These are phyloP conservation scores for Portevinia maculata DNA, from an alignment of 2,888 invertebrate species.

Conservation along the genomic window DNA sequence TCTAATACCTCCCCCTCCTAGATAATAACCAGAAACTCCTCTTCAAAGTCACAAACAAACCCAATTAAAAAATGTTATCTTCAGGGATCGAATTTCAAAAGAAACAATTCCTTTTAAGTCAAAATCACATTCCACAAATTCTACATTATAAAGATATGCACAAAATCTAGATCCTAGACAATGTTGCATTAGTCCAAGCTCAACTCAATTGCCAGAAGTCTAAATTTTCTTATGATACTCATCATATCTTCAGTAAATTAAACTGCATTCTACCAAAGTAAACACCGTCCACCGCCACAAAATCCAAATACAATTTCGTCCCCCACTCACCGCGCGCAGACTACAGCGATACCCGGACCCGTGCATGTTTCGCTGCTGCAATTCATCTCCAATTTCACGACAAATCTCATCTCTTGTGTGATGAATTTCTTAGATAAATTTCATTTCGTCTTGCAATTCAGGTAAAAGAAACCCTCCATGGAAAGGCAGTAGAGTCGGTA, in stretches of 20 bases:
- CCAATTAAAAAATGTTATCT: background rate
- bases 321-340: background rate
- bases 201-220: background rate
- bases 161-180: background rate
- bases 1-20: too few species aligned
- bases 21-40: too few species aligned
- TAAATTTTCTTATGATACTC: background rate
- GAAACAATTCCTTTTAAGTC: too few species aligned
- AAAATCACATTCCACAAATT: too few species aligned
- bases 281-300: background rate
- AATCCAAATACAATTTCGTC: background rate
- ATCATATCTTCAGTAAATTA: background rate
- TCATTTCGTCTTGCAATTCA: constrained; percentile 49
- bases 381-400: constrained; percentile 70
- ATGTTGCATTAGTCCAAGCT: background rate
- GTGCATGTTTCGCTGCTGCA: constrained; percentile 35
- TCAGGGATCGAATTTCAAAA: background rate
- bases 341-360: background rate
- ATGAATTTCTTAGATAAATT: constrained; percentile 68
- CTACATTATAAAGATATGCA: too few species aligned
- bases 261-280: background rate
- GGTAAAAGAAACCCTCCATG: constrained; percentile 20
- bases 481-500: constrained; percentile 4
- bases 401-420: constrained; percentile 56
- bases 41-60: background rate